Percentiles rank a stretch among this genome's conserved stretches.
phyloP scores from a whole-genome alignment of 2,113 vertebrate genomes.

The Axis porcinus region DNA sequence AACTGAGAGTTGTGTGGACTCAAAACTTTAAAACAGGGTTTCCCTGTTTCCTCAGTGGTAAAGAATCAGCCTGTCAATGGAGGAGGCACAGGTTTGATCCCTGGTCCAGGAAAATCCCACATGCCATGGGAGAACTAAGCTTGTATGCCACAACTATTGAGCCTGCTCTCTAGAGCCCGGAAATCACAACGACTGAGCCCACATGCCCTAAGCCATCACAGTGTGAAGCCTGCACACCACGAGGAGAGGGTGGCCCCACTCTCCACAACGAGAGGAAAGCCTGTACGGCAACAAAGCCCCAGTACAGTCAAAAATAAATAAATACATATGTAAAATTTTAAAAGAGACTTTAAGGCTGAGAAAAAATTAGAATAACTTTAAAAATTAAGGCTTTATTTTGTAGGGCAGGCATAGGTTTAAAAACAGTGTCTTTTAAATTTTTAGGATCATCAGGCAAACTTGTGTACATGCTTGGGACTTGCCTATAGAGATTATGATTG shows the following conservation, averaged over 20 bases:
- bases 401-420: not conserved
- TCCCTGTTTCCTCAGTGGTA: not conserved
- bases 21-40: not conserved
- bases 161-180: fast-evolving
- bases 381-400: not conserved
- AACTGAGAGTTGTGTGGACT: not conserved
- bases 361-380: not conserved
- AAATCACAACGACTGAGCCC: not conserved
- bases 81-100: not conserved
- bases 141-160: not conserved
- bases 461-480: not conserved
- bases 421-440: not conserved
- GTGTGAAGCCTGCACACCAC: not conserved
- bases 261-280: not conserved
- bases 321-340: not conserved
- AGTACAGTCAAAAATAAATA: not conserved
- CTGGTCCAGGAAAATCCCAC: not conserved
- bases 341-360: not conserved
- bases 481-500: not conserved
- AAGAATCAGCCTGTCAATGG: not conserved
- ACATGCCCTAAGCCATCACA: not conserved
- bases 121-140: not conserved
- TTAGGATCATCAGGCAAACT: not conserved
- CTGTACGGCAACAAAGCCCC: not conserved
- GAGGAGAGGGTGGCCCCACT: not conserved